Conservation (phyloP, 2,113 vertebrate genomes). For the Cynoglossus semilaevis region DNA sequence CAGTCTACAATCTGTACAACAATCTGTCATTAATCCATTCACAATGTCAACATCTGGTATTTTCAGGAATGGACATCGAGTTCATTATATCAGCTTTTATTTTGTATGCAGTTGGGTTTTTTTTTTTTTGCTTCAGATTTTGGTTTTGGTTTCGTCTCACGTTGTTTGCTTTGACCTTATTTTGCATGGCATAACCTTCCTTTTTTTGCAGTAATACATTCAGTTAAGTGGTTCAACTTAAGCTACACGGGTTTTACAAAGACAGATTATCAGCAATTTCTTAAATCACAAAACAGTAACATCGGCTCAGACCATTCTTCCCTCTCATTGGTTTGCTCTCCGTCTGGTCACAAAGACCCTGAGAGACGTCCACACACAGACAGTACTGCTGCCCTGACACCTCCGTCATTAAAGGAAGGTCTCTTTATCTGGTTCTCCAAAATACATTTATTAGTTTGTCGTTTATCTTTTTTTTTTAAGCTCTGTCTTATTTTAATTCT, state of each 20-base stretch:
- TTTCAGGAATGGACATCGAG: constrained; percentile 44
- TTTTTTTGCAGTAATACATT: constrained; percentile 47
- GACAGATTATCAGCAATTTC: constrained; percentile 50
- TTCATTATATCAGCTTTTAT: constrained; percentile 58
- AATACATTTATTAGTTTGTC: constrained; percentile 70
- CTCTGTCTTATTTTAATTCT: no score
- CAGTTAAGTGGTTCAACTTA: constrained; percentile 31
- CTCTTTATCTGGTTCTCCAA: constrained; percentile 72
- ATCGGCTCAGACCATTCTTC: constrained; percentile 51
- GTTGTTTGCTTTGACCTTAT: constrained; percentile 64
- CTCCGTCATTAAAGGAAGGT: constrained; percentile 64
- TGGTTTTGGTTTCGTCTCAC: constrained; percentile 65
- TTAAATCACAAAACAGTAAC: constrained; percentile 60
- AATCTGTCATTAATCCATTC: constrained; percentile 44
- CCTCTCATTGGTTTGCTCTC: constrained; percentile 53
- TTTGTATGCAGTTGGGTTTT: constrained; percentile 54
- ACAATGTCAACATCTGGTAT: constrained; percentile 36
- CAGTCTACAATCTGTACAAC: constrained; percentile 31
- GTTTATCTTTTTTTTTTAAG: constrained; percentile 66
- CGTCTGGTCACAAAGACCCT: constrained; percentile 31
- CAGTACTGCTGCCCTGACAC: constrained; percentile 28
- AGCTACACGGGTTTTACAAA: constrained; percentile 27
- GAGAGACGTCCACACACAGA: constrained; percentile 31
- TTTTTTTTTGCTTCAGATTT: constrained; percentile 43
- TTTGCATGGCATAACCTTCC: constrained; percentile 57